Conservation (phyloP, 2,797 vertebrate species). For the Limosa lapponica region DNA sequence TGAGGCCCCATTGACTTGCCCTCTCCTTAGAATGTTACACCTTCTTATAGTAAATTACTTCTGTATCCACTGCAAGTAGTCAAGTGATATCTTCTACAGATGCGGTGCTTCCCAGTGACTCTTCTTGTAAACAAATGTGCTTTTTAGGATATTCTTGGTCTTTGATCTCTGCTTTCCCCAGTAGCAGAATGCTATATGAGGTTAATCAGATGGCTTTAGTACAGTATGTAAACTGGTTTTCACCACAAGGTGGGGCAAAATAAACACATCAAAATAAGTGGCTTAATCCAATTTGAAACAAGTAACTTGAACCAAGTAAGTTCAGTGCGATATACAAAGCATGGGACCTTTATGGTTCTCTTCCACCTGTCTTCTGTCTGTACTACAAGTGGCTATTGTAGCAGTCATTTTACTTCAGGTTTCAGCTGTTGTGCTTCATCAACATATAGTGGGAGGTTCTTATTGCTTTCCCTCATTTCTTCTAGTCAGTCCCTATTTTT, state of each 20-base stretch:
- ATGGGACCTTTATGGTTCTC: neutral
- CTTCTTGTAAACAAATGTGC: neutral
- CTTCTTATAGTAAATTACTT: neutral
- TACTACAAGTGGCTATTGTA: neutral
- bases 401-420: neutral
- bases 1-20: neutral
- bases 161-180: neutral
- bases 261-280: neutral
- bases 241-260: constrained; percentile 58
- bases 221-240: neutral
- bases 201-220: neutral
- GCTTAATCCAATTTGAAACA: neutral
- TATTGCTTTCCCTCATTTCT: neutral
- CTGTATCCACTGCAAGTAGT: neutral
- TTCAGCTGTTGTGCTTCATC: neutral
- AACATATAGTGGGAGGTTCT: neutral
- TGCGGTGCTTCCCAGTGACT: neutral
- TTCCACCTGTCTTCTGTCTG: neutral
- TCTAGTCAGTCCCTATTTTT: neutral
- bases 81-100: neutral
- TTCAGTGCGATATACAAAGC: neutral
- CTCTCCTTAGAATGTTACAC: neutral
- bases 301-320: neutral
- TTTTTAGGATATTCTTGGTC: neutral
- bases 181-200: neutral